phyloP scores from a whole-genome alignment of 2,888 invertebrate species.

The Furcula furcula region DNA sequence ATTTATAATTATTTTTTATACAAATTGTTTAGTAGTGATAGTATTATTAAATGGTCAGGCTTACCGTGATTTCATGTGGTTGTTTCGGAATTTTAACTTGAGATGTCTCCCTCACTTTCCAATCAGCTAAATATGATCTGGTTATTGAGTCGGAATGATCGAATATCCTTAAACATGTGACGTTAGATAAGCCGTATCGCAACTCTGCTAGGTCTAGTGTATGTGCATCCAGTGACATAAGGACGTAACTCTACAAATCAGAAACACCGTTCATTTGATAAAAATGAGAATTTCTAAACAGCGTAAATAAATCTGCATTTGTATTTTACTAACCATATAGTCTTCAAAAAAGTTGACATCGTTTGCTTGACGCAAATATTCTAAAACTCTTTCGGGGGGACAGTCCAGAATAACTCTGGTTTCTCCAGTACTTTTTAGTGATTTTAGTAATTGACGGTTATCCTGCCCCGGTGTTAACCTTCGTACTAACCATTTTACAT shows the following conservation, averaged over 20 bases:
- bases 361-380: slow-evolving; percentile 88
- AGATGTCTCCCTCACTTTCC: slow-evolving; percentile 53
- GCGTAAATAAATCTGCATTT: no score
- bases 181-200: slow-evolving; percentile 84
- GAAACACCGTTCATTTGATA: no score
- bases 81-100: slow-evolving; percentile 55
- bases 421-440: slow-evolving; percentile 85
- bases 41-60: no score
- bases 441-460: slow-evolving; percentile 87
- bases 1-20: slow-evolving; percentile 3
- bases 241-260: slow-evolving; percentile 68
- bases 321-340: slow-evolving; percentile 82
- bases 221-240: slow-evolving; percentile 83
- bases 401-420: slow-evolving; percentile 90
- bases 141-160: slow-evolving; percentile 81
- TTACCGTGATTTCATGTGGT: slow-evolving; percentile 62
- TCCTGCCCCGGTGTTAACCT: slow-evolving; percentile 81
- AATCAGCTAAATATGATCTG: slow-evolving; percentile 72
- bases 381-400: slow-evolving; percentile 83
- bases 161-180: slow-evolving; percentile 85
- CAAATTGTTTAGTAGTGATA: no score
- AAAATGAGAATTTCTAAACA: no score
- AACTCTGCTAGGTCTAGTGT: slow-evolving; percentile 84
- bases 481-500: slow-evolving; percentile 85
- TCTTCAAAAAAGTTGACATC: slow-evolving; percentile 93